phyloP scores from a whole-genome alignment of 2,797 vertebrate genomes.

The Neostethus bicornis region DNA sequence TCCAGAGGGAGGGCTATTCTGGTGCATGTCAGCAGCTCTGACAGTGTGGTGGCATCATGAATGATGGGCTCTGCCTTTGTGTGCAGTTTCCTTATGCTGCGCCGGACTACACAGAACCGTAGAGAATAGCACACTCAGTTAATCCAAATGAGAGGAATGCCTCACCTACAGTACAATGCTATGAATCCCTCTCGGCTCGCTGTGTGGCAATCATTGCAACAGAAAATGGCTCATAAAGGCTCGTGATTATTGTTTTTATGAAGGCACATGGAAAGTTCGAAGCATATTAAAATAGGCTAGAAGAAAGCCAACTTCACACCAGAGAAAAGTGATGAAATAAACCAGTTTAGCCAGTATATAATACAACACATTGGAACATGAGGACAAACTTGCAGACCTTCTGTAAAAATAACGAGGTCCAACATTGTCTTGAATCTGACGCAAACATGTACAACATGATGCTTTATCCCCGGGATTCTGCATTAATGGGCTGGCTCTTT shows the following conservation, averaged over 20 bases:
- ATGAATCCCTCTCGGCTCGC: conserved; percentile 29
- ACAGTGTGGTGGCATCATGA: conserved; percentile 14
- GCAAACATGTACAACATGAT: conserved; percentile 6
- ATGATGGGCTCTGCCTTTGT: conserved; percentile 17
- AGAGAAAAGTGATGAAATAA: no score
- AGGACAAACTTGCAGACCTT: conserved; percentile 6
- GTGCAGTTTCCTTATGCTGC: conserved; percentile 22
- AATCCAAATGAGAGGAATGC: conserved; percentile 43
- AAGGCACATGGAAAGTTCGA: conserved; percentile 14
- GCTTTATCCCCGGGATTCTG: conserved; percentile 6
- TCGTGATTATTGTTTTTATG: conserved; percentile 45
- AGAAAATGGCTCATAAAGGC: conserved; percentile 37
- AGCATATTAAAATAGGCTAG: conserved; percentile 23
- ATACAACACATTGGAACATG: no score
- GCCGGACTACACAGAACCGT: conserved; percentile 31
- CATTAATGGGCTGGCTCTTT: conserved; percentile 18
- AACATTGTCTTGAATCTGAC: conserved; percentile 11
- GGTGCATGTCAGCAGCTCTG: conserved; percentile 17
- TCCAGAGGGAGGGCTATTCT: conserved; percentile 29
- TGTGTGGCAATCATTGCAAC: conserved; percentile 33
- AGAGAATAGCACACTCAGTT: conserved; percentile 28
- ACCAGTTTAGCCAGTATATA: no score
- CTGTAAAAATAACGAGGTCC: conserved; percentile 15
- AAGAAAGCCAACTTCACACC: neutral
- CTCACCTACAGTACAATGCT: conserved; percentile 34